Evolutionary conservation across 2,797 vertebrate species (phyloP), one percentile per base, ranked within the genome.

Genomic region (Delichon dasypus): DNA sequence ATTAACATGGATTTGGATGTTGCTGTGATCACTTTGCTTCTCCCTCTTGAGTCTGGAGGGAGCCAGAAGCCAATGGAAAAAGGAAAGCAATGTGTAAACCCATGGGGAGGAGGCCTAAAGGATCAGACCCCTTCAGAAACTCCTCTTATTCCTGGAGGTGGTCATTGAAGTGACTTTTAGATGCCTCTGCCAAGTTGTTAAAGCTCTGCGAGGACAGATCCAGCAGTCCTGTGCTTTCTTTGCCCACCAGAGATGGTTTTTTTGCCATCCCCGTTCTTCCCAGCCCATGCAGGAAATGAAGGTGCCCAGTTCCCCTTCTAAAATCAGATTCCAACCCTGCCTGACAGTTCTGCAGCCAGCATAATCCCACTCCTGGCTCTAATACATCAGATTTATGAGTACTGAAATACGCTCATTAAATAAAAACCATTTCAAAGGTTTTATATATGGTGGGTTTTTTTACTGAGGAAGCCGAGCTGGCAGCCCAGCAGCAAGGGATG

Each of bases 1-100:
- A 97, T 98, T 97, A 98, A 98, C 98, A 98, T 98, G 98, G 97
- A 97, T 97, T 79, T 88, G 71, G 78, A 85, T 27, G 58, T 61
- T 93, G 96, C 96, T 97, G 96, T 96, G 96, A 95, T 93, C 22
- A 20, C 40, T 90, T 47, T 76, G 67, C 58, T 55, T 64, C 70
- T 88, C 71, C 57, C 32, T 77, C 50, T 58, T 15, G 6, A 36
- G 38, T 26, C 40, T 73, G 40, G 40, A 86, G 64, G 65, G 42
- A 87, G 26, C 16, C 62, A 76, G 34, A 42, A 83, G 42, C 36
- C 77, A 71, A 61, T 10, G 36, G 42, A 44, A 30, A 78, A 36
- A 86, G 30, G 22, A 75, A 77, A 70, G 10, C 21, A 42, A 2
- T 53, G 38, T 5, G 7, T 17, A 34, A 91, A 57, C 88, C 62